These are phyloP conservation scores for Cydia fagiglandana DNA, from an alignment of 1,140 invertebrate species.

Conservation along the genomic window DNA sequence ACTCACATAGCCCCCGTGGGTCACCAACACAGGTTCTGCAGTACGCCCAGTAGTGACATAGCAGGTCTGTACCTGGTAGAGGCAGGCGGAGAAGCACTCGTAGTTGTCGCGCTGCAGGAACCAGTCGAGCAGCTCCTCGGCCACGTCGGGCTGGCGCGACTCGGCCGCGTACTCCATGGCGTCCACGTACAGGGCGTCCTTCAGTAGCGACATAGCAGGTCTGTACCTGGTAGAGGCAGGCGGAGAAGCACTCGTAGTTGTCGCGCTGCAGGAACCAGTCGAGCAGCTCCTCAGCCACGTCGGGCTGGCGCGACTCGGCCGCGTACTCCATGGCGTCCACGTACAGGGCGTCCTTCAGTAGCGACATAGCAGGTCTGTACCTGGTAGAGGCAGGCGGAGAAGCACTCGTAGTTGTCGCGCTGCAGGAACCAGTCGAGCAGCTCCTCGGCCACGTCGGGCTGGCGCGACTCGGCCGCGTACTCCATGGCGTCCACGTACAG, in stretches of 20 bases:
- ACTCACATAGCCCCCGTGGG: too few species aligned
- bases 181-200: constrained; percentile 97
- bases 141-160: constrained; percentile 96
- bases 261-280: constrained; percentile 98
- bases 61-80: constrained; percentile 87
- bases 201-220: too few species aligned
- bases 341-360: constrained; percentile 97
- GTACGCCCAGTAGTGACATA: too few species aligned
- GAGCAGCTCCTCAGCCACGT: constrained; percentile 98
- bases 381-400: constrained; percentile 97
- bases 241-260: constrained; percentile 98
- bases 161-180: constrained; percentile 99
- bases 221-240: constrained; percentile 93
- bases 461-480: constrained; percentile 98
- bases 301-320: constrained; percentile 96
- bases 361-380: too few species aligned
- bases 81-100: constrained; percentile 98
- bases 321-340: constrained; percentile 99
- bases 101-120: constrained; percentile 97
- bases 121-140: constrained; percentile 98
- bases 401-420: constrained; percentile 97
- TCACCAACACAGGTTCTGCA: too few species aligned
- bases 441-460: constrained; percentile 98
- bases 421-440: constrained; percentile 98
- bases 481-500: constrained; percentile 99